These are phyloP conservation scores for Acrossocheilus wenchowensis DNA, from an alignment of 2,797 vertebrate species.

Conservation along the genomic window DNA sequence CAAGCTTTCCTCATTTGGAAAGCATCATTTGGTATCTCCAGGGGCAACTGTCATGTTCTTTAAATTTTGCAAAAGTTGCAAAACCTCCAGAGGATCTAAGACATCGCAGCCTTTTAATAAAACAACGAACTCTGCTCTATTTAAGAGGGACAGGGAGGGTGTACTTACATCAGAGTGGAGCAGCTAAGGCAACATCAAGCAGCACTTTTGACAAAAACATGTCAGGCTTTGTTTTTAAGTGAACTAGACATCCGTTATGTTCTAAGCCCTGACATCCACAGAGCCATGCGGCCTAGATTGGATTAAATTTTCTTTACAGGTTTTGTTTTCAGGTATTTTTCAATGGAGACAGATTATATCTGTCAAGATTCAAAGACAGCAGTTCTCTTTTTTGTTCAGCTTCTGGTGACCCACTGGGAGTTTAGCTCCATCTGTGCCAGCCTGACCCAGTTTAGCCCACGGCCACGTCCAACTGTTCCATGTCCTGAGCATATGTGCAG, in stretches of 20 bases:
- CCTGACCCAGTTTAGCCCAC: conserved; percentile 86
- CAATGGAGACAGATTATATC: conserved; percentile 64
- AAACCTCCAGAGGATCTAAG: conserved; percentile 25
- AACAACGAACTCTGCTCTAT: conserved; percentile 36
- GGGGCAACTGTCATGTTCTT: conserved; percentile 57
- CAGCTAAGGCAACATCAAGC: conserved; percentile 24
- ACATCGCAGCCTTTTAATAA: conserved; percentile 53
- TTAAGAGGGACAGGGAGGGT: conserved; percentile 19
- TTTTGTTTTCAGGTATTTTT: conserved; percentile 51
- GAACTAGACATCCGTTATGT: conserved; percentile 52
- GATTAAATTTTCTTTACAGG: conserved; percentile 57
- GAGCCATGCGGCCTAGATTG: conserved; percentile 61
- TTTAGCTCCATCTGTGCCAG: conserved; percentile 82
- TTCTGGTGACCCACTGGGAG: conserved; percentile 80
- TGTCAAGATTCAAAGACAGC: conserved; percentile 61
- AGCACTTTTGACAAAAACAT: conserved; percentile 51
- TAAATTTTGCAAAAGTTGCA: conserved; percentile 56
- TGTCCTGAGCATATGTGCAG: conserved; percentile 83
- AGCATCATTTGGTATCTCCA: conserved; percentile 50
- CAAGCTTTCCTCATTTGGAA: conserved; percentile 51
- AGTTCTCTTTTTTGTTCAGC: conserved; percentile 64
- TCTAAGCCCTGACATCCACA: conserved; percentile 52
- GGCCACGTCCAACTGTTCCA: conserved; percentile 84
- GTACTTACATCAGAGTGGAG: conserved; percentile 52
- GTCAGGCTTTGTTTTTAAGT: conserved; percentile 48